phyloP scores from a whole-genome alignment of 2,797 vertebrate species.

The Darevskia mixta region DNA sequence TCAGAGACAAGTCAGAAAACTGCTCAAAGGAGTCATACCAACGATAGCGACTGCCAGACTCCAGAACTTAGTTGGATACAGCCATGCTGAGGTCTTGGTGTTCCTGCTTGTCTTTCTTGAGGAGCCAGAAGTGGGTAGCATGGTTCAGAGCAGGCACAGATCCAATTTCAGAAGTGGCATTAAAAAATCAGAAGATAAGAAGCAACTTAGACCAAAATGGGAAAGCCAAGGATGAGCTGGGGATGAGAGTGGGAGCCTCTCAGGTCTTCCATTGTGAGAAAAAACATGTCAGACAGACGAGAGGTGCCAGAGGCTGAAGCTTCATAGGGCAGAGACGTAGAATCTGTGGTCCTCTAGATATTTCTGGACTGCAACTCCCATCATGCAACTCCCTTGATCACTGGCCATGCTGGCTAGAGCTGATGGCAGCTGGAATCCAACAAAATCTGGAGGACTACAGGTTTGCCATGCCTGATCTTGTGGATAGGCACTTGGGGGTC shows the following conservation, averaged over 20 bases:
- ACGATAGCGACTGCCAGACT: background rate
- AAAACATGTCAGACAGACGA: no score
- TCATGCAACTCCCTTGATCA: no score
- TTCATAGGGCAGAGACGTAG: no score
- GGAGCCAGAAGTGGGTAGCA: background rate
- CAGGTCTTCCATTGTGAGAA: background rate
- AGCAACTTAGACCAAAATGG: background rate
- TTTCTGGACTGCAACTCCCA: no score
- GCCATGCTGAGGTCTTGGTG: background rate
- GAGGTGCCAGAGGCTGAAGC: no score
- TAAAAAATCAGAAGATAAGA: background rate
- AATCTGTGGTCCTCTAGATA: no score
- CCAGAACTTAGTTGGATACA: background rate
- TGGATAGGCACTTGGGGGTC: background rate
- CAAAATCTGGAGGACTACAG: no score
- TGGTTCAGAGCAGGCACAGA: background rate
- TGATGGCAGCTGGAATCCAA: no score
- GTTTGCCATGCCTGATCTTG: no score
- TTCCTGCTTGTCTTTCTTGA: background rate
- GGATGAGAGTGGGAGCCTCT: background rate
- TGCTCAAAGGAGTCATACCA: background rate
- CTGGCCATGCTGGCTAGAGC: no score
- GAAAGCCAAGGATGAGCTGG: background rate
- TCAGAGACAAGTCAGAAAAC: background rate
- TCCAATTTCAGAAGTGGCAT: background rate